Evolutionary conservation across 1,140 invertebrate species (phyloP), one percentile per base, ranked within the genome.

Genomic region (Augochlora pura): DNA sequence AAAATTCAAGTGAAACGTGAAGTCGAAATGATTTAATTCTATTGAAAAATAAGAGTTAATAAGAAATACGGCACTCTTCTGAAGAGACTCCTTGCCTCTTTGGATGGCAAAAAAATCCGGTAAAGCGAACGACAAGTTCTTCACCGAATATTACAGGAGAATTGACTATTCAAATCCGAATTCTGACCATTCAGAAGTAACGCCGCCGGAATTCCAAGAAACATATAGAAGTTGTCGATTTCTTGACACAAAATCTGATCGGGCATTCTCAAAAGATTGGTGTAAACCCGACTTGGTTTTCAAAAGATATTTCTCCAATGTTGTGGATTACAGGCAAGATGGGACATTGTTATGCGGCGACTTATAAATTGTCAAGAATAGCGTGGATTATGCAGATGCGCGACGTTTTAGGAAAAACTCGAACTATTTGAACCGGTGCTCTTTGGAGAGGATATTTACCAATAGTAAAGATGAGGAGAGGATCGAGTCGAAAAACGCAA

Each of bases 71-170:
- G 42, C 66, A 7, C 9, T 46, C 21, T 88, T 14, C 78, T 87
- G 1, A 80, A 57, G 21, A 80, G 62, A 66, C 60, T 85, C n/a
- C 78, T 87, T 0, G 81, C 81, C 0, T 77, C 75, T 4, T 57
- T 88, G 14, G 86, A 88, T 14, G 75, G 14, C 3, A 77, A 75
- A 12, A 76, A 72, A 59, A 5, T 63, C 5, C 7, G 46, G 65
- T 23, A 59, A 25, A 1, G 80, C 75, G 6, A 66, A 84, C 7
- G 54, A 59, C 1, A 70, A 84, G 23, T 84, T 79, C 21, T 32
- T 82, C 4, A 6, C 67, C 18, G 65, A 54, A 49, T 82, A 66
- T 59, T 81, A 73, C 23, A 67, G 21, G 18, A 77, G 57, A 25
- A 69, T 38, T n/a, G 21, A 32, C 5, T 18, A 32, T 5, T 9